These are phyloP conservation scores for Siphlonurus alternatus DNA, from an alignment of 2,888 invertebrate species.

Conservation along the genomic window DNA sequence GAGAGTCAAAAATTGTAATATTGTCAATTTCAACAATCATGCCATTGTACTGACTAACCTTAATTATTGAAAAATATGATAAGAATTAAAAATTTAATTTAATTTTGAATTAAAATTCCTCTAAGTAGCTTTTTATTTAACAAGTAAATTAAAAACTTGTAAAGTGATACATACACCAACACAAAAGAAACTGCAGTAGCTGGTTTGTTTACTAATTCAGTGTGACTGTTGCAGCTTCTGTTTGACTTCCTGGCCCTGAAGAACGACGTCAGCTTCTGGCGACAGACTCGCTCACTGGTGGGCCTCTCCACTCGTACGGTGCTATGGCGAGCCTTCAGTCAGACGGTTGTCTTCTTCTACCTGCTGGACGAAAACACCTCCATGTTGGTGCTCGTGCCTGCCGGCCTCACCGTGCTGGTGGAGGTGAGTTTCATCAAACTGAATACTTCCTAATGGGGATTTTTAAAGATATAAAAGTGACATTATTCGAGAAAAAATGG, in stretches of 20 bases:
- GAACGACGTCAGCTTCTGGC: constrained; percentile 95
- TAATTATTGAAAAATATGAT: background rate
- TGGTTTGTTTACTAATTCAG: background rate
- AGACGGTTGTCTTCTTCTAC: constrained; percentile 79
- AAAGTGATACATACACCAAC: too few relatives aligned
- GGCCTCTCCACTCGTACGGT: constrained; percentile 80
- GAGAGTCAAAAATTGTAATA: too few relatives aligned
- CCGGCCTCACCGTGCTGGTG: constrained; percentile 71
- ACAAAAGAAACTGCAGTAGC: too few relatives aligned
- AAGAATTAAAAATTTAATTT: background rate
- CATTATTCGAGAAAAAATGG: background rate
- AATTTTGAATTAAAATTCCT: background rate
- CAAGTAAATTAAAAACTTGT: too few relatives aligned
- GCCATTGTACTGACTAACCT: too few relatives aligned
- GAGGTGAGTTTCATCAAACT: constrained; percentile 41
- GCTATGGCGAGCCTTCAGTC: constrained; percentile 87
- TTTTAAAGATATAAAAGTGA: too few relatives aligned
- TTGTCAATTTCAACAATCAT: too few relatives aligned
- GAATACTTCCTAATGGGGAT: too few relatives aligned
- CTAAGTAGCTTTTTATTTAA: too few relatives aligned
- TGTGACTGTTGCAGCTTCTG: constrained; percentile 50
- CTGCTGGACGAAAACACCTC: constrained; percentile 86
- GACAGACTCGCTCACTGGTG: constrained; percentile 63
- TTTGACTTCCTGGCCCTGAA: constrained; percentile 97
- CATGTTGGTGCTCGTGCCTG: constrained; percentile 69